Evolutionary conservation across 2,113 vertebrate genomes (phyloP), one percentile per base, ranked within the genome.

Genomic region (Corydoras sp.): DNA sequence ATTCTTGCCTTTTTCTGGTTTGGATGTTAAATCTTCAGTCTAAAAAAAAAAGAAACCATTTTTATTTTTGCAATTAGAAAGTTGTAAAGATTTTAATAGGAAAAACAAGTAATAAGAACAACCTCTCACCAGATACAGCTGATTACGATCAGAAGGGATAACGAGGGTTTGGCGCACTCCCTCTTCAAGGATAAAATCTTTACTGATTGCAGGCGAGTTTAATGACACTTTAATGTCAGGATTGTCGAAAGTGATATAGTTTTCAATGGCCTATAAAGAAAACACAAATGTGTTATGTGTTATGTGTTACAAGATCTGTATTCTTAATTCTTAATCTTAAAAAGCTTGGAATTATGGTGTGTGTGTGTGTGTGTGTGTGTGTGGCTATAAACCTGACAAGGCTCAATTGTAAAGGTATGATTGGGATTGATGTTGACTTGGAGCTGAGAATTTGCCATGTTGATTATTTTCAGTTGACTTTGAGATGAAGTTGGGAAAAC

Each of bases 391-490:
- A 90, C 89, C 84, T 80, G 53, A 79, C 73, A 71, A 11, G 78
- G 66, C 69, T 62, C 5, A 6, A 89, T 75, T 10, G 1, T 1
- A 29, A 82, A 4, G 10, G 51, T 0, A 0, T 53, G 9, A 0
- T 60, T n/a, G 31, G 35, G 35, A 0, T 78, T 29, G 35, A 88
- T 30, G 0, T 0, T 77, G 53, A 90, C 80, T 1, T 18, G 76
- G 50, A 88, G 3, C 2, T 51, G 0, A 2, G 7, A 65, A 10
- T 0, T 58, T 24, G 81, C 90, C 67, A 93, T 80, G 81, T 98
- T 99, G 49, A 97, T 55, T 72, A 94, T 56, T 80, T 89, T 93
- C n/a, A 99, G 7, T 85, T 98, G 95, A 64, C 35, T 81, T 90
- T 86, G 76, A 0, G 77, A 81, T 64, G 69, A 72, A 5, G 77